Conservation (phyloP, 1,140 invertebrate species). For the Medauroidea extradentata region DNA sequence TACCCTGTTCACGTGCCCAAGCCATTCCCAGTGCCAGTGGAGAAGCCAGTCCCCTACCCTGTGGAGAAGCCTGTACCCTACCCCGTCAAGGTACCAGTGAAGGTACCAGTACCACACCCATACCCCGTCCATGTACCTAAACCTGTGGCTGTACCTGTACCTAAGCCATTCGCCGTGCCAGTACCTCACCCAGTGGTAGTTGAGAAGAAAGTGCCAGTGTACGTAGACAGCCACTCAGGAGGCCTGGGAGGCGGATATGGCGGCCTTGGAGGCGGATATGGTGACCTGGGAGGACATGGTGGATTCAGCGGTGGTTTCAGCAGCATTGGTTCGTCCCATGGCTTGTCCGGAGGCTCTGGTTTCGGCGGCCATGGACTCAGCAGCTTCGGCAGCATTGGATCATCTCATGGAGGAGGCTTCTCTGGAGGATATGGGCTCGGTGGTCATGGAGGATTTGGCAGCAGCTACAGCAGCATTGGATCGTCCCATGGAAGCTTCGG, state of each 20-base stretch:
- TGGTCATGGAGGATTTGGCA: not conserved
- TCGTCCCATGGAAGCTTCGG: not conserved
- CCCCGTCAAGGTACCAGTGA: slow-evolving; percentile 8
- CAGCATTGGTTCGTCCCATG: not conserved
- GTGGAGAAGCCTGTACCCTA: slow-evolving; percentile 9
- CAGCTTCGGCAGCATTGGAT: not conserved
- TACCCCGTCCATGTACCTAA: slow-evolving; percentile 2
- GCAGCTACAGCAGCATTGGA: not conserved
- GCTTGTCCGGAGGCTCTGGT: no score
- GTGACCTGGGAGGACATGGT: not conserved
- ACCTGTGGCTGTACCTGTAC: slow-evolving; percentile 1
- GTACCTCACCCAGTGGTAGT: not conserved
- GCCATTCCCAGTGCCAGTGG: not conserved
- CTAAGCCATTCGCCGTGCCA: not conserved
- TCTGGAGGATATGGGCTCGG: slow-evolving; percentile 5
- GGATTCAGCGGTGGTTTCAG: not conserved
- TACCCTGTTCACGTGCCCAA: slow-evolving; percentile 11
- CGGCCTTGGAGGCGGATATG: slow-evolving; percentile 3
- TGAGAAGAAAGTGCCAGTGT: not conserved
- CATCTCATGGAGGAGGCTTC: no score
- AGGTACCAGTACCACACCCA: slow-evolving; percentile 11
- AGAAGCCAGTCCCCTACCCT: slow-evolving; percentile 14
- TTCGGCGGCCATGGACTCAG: not conserved
- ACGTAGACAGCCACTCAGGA: not conserved
- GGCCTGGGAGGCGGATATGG: not conserved